A percentile compares a stretch with the other conserved stretches of the same genome.
Evolutionary conservation across 2,888 invertebrate genomes (phyloP).

Genomic region (Gandaritis pyraliata): DNA sequence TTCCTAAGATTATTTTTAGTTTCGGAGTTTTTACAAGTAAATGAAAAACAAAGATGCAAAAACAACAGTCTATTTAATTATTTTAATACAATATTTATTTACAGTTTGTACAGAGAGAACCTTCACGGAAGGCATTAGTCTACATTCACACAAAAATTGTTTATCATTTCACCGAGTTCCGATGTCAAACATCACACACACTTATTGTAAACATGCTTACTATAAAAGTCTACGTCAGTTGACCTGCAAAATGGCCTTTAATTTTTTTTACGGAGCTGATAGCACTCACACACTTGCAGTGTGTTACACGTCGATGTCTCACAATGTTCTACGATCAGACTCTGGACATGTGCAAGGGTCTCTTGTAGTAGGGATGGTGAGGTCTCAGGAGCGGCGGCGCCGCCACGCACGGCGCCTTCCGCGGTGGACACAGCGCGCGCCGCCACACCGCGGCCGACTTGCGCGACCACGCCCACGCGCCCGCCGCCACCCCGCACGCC

Average conservation of each 20-base stretch:
- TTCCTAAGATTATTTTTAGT: not conserved
- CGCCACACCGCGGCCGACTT: slow-evolving; percentile 87
- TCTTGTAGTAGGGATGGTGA: slow-evolving; percentile 71
- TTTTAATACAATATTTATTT: slow-evolving; percentile 73
- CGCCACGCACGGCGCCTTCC: slow-evolving; percentile 66
- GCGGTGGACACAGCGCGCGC: slow-evolving; percentile 75
- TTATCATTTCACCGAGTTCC: slow-evolving; percentile 34
- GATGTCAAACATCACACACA: slow-evolving; percentile 40
- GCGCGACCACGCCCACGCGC: slow-evolving; percentile 87
- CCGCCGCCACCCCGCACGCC: slow-evolving; percentile 86
- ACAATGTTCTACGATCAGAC: slow-evolving; percentile 53
- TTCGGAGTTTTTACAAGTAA: not conserved
- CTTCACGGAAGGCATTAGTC: slow-evolving; percentile 80
- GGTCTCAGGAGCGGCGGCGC: slow-evolving; percentile 70
- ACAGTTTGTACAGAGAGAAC: slow-evolving; percentile 73
- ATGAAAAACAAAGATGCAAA: slow-evolving; percentile 53
- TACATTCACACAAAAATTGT: slow-evolving; percentile 44
- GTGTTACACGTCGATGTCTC: not conserved
- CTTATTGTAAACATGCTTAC: not conserved
- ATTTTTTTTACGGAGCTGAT: not conserved
- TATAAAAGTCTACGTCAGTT: no score
- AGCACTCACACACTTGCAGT: not conserved
- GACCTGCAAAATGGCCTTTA: not conserved
- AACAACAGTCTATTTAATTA: slow-evolving; percentile 69
- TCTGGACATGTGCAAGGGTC: slow-evolving; percentile 75